These are phyloP conservation scores for Neuroscelio doddi DNA, from an alignment of 2,888 invertebrate genomes.

Conservation along the genomic window DNA sequence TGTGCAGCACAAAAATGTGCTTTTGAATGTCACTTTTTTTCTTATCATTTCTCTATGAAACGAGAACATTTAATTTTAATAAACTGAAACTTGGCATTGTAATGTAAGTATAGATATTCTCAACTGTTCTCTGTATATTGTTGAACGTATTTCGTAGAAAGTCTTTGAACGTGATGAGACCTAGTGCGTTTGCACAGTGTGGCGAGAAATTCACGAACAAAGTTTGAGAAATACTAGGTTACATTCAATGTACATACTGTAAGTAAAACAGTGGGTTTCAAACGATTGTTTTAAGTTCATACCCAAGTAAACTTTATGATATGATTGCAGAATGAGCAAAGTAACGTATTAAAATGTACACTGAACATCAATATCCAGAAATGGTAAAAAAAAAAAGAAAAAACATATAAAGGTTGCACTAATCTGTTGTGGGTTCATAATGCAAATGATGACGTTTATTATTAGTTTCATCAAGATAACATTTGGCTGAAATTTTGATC, in stretches of 20 bases:
- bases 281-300: constrained; percentile 13
- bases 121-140: neutral
- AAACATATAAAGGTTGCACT: too few species aligned
- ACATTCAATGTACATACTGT: constrained; percentile 5
- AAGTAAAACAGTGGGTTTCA: constrained; percentile 8
- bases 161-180: constrained; percentile 12
- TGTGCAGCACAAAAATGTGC: too few species aligned
- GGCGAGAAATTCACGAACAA: constrained; percentile 12
- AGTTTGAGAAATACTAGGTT: constrained; percentile 7
- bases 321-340: constrained; percentile 2
- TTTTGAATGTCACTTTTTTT: too few species aligned
- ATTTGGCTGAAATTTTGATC: too few species aligned
- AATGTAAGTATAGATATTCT: neutral
- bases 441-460: too few species aligned
- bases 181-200: neutral
- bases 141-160: neutral
- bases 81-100: constrained; percentile 4
- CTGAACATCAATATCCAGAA: too few species aligned
- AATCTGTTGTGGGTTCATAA: too few species aligned
- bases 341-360: constrained; percentile 5
- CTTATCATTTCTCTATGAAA: too few species aligned
- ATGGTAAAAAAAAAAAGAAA: too few species aligned
- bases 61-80: neutral
- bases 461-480: too few species aligned
- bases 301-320: constrained; percentile 9